phyloP scores from a whole-genome alignment of 2,797 vertebrate species.

The Ctenopoma kingsleyae region DNA sequence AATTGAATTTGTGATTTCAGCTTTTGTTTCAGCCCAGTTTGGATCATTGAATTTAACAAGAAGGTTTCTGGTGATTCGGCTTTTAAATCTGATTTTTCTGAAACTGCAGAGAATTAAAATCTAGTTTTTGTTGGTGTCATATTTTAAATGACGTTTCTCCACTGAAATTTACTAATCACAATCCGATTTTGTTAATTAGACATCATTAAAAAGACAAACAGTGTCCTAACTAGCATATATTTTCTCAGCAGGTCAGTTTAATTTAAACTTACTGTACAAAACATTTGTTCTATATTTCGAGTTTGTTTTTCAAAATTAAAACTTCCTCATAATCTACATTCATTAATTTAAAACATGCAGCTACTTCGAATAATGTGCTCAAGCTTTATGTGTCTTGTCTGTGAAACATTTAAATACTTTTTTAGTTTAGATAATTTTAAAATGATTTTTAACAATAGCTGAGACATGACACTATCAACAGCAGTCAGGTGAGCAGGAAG shows the following conservation, averaged over 20 bases:
- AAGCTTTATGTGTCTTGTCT: background rate
- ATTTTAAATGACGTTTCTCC: background rate
- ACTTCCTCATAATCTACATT: background rate
- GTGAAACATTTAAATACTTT: background rate
- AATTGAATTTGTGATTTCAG: slow-evolving; percentile 60
- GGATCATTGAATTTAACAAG: slow-evolving; percentile 31
- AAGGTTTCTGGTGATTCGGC: background rate
- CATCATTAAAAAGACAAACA: background rate
- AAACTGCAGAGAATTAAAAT: background rate
- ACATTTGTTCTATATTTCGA: background rate
- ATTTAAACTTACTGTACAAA: background rate
- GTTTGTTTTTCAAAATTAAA: background rate
- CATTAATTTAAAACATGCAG: background rate
- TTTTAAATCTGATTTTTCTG: background rate
- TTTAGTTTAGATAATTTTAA: too few relatives aligned
- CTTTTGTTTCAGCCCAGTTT: slow-evolving; percentile 60
- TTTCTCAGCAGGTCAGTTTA: background rate
- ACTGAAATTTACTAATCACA: background rate
- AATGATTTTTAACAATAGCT: too few relatives aligned
- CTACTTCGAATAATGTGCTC: background rate
- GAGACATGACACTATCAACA: too few relatives aligned
- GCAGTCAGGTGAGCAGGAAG: too few relatives aligned
- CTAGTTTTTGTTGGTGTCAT: background rate
- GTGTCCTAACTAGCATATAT: background rate
- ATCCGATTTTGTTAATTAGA: background rate